phyloP scores from a whole-genome alignment of 2,797 vertebrate species.

The Gallinago nigripennis region DNA sequence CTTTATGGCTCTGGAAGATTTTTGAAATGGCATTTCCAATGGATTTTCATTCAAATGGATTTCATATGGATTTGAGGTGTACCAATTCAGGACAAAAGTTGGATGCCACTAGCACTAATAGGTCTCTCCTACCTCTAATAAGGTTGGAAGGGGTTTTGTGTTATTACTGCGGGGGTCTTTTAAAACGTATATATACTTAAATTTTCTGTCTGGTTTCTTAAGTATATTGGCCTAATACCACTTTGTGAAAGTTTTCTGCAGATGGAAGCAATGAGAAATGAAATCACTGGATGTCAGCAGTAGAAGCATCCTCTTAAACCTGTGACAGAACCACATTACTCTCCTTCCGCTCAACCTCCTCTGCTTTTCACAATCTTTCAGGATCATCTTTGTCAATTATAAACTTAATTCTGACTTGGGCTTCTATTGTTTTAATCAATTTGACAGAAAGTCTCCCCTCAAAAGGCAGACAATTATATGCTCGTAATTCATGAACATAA shows the following conservation, averaged over 20 bases:
- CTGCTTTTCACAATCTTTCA: background rate
- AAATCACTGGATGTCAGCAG: background rate
- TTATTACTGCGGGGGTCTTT: background rate
- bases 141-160: background rate
- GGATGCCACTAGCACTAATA: background rate
- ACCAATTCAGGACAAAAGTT: background rate
- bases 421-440: background rate
- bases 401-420: background rate
- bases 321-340: background rate
- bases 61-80: background rate
- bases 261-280: background rate
- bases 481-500: slow-evolving; percentile 11
- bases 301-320: background rate
- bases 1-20: background rate
- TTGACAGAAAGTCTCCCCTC: background rate
- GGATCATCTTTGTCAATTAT: background rate
- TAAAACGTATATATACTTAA: background rate
- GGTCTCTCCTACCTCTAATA: background rate
- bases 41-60: too few species aligned
- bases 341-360: background rate
- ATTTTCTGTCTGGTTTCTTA: background rate
- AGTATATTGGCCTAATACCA: background rate
- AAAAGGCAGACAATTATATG: background rate
- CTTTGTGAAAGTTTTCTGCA: background rate
- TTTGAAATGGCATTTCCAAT: background rate